Evolutionary conservation across 2,797 vertebrate species (phyloP).

Genomic region (Champsocephalus gunnari): DNA sequence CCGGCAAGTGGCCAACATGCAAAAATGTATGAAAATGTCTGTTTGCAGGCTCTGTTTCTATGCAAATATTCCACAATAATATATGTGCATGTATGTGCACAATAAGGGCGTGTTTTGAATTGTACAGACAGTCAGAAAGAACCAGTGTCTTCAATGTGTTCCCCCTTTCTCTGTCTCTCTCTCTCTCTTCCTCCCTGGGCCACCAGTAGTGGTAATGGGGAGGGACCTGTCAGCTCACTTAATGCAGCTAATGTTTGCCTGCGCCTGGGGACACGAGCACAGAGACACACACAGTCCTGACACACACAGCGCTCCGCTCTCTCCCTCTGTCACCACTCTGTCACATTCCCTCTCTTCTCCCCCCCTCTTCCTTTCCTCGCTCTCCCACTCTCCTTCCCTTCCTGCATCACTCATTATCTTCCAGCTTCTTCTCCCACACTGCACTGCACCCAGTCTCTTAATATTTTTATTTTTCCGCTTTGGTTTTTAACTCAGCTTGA

Average conservation of each 20-base stretch:
- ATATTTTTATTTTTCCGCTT: conserved; percentile 40
- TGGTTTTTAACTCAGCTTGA: conserved; percentile 41
- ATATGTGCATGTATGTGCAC: conserved; percentile 8
- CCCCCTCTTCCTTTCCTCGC: conserved; percentile 27
- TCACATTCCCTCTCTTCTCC: conserved; percentile 80
- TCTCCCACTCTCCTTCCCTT: conserved; percentile 28
- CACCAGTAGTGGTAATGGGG: conserved; percentile 87
- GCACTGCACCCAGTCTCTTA: conserved; percentile 51
- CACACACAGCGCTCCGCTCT: conserved; percentile 77
- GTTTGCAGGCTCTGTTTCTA: conserved; percentile 18
- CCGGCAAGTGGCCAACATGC: conserved; percentile 17
- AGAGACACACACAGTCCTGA: conserved; percentile 79
- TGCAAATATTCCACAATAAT: conserved; percentile 33
- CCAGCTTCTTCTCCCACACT: conserved; percentile 56
- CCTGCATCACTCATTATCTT: conserved; percentile 47
- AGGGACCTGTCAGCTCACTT: conserved; percentile 85
- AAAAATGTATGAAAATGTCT: conserved; percentile 23
- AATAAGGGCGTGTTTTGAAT: conserved; percentile 56
- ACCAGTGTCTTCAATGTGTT: conserved; percentile 49
- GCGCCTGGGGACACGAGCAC: conserved; percentile 82
- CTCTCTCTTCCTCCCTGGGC: conserved; percentile 63
- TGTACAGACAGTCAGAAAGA: conserved; percentile 62
- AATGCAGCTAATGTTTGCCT: conserved; percentile 86
- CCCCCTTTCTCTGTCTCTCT: conserved; percentile 4
- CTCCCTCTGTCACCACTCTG: conserved; percentile 85